Percentiles rank a stretch among this genome's conserved stretches.
These are phyloP conservation scores for Mustelus asterias DNA, from an alignment of 2,113 vertebrate genomes.

Conservation along the genomic window DNA sequence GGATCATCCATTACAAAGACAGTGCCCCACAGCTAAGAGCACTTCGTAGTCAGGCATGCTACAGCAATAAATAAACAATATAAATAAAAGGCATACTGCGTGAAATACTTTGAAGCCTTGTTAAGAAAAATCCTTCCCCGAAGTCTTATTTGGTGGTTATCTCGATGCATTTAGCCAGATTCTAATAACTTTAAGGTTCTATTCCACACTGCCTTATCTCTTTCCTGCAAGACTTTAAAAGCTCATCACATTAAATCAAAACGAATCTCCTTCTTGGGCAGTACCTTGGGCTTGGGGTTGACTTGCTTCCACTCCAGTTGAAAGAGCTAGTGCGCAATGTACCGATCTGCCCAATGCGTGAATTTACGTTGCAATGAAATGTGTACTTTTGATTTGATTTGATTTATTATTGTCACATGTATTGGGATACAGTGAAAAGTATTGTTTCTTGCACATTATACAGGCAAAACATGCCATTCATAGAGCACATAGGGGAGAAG, in stretches of 20 bases:
- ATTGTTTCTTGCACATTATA: too few relatives aligned
- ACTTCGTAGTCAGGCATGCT: too few relatives aligned
- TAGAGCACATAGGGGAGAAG: too few relatives aligned
- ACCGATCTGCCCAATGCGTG: too few relatives aligned
- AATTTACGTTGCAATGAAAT: too few relatives aligned
- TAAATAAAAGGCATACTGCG: background rate
- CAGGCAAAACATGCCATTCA: too few relatives aligned
- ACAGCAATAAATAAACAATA: background rate
- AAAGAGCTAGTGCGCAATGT: too few relatives aligned
- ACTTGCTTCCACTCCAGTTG: background rate
- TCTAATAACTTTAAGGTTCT: background rate
- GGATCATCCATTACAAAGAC: conserved; percentile 16
- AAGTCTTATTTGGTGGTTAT: background rate
- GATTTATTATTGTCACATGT: too few relatives aligned
- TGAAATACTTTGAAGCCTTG: background rate
- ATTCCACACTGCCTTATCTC: background rate
- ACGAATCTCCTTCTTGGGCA: background rate
- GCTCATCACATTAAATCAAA: background rate
- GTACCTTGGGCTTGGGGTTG: background rate
- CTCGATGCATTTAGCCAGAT: background rate
- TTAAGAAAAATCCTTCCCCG: background rate
- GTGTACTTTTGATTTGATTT: too few relatives aligned
- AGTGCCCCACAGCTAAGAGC: background rate
- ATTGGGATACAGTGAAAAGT: too few relatives aligned
- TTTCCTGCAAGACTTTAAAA: background rate